A percentile compares a stretch with the other conserved stretches of the same genome.
Evolutionary conservation across 2,113 vertebrate genomes (phyloP).

Genomic region (Spheniscus mendiculus): DNA sequence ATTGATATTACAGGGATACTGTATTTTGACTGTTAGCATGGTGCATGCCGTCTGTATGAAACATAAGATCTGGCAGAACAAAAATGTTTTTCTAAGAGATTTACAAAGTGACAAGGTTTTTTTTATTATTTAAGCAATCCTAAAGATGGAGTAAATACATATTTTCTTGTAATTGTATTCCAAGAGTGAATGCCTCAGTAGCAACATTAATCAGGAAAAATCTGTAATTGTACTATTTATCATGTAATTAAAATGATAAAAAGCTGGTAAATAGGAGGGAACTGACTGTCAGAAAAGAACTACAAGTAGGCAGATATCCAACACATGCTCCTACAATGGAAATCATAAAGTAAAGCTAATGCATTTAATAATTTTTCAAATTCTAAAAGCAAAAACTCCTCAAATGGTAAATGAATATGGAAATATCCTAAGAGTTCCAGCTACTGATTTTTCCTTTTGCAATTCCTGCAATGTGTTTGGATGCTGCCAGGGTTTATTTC

Average conservation of each 20-base stretch:
- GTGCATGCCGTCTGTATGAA: constrained; percentile 59
- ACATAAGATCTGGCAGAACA: constrained; percentile 64
- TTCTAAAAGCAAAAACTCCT: not conserved
- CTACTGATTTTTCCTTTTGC: not conserved
- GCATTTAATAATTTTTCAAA: not conserved
- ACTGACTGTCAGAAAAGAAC: constrained; percentile 24
- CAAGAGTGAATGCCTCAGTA: constrained; percentile 26
- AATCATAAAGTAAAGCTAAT: not conserved
- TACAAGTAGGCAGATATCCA: constrained; percentile 39
- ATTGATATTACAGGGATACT: constrained; percentile 50
- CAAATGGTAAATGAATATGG: not conserved
- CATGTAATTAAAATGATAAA: constrained; percentile 54
- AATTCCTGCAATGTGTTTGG: not conserved
- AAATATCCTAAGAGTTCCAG: not conserved
- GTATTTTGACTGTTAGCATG: constrained; percentile 68
- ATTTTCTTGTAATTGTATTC: constrained; percentile 50
- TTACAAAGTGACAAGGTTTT: constrained; percentile 42
- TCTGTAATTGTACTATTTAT: constrained; percentile 57
- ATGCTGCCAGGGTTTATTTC: not conserved
- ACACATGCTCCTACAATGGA: not conserved
- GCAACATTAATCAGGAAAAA: constrained; percentile 51
- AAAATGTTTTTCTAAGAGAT: constrained; percentile 52
- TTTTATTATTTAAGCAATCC: constrained; percentile 47
- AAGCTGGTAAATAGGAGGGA: constrained; percentile 13
- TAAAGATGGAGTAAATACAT: constrained; percentile 52